Conservation (phyloP, 2,113 vertebrate genomes). For the Oophaga pumilio region DNA sequence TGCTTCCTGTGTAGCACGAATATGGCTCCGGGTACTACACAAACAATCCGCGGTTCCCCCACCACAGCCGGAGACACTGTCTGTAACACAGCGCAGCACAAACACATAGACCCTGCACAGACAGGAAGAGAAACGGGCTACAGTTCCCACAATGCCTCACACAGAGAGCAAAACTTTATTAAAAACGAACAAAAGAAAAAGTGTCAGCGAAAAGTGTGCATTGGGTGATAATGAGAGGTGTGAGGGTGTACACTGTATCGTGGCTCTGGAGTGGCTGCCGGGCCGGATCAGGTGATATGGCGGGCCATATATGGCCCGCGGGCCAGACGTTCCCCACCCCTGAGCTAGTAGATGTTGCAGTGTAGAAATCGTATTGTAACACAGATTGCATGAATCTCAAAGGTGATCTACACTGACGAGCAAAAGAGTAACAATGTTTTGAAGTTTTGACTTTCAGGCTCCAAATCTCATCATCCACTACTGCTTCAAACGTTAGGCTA, state of each 20-base stretch:
- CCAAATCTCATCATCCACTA: no score
- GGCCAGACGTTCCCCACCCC: no score
- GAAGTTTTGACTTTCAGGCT: no score
- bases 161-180: slow-evolving; percentile 17
- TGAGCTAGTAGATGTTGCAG: background rate
- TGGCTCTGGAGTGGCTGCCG: no score
- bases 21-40: background rate
- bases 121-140: background rate
- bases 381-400: background rate
- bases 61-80: background rate
- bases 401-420: no score
- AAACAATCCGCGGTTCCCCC: background rate
- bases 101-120: background rate
- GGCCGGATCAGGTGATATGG: no score
- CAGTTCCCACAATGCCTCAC: slow-evolving; percentile 10
- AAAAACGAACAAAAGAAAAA: background rate
- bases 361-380: background rate
- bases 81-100: background rate
- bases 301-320: no score
- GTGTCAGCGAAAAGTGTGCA: background rate
- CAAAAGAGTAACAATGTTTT: no score
- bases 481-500: no score
- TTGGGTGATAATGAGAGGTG: background rate
- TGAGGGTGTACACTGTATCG: background rate
- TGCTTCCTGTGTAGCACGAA: no score